Conservation (phyloP, 2,797 vertebrate species). For the Zenarchopterus dispar region DNA sequence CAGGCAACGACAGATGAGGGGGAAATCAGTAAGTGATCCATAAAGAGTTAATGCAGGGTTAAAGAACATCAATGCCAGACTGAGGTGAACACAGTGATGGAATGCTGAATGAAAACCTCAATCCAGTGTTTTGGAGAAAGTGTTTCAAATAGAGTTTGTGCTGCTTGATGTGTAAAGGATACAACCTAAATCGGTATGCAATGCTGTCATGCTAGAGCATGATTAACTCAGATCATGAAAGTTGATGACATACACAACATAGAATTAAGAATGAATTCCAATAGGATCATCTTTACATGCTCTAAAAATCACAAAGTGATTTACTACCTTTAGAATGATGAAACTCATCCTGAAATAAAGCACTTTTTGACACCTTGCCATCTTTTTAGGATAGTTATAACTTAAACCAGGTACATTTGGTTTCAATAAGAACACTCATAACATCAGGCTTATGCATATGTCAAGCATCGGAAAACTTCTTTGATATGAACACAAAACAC, state of each 20-base stretch:
- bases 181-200: constrained; percentile 7
- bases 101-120: constrained; percentile 18
- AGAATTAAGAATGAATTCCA: neutral
- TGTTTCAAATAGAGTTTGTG: constrained; percentile 19
- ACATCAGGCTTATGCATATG: too few relatives aligned
- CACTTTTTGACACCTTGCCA: too few relatives aligned
- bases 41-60: constrained; percentile 4
- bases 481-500: too few relatives aligned
- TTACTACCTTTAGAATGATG: too few relatives aligned
- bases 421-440: too few relatives aligned
- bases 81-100: constrained; percentile 14
- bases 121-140: constrained; percentile 8
- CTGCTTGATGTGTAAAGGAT: constrained; percentile 12
- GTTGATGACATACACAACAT: constrained; percentile 7
- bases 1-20: constrained; percentile 29
- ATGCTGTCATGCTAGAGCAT: constrained; percentile 18
- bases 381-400: too few relatives aligned
- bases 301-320: too few relatives aligned
- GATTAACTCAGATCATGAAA: constrained; percentile 14
- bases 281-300: too few relatives aligned
- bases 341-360: too few relatives aligned
- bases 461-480: too few relatives aligned
- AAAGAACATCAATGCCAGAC: too few relatives aligned
- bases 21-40: constrained; percentile 31
- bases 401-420: too few relatives aligned